Evolutionary conservation across 2,113 vertebrate species (phyloP), one percentile per base, ranked within the genome.

Genomic region (Callaeas wilsoni): DNA sequence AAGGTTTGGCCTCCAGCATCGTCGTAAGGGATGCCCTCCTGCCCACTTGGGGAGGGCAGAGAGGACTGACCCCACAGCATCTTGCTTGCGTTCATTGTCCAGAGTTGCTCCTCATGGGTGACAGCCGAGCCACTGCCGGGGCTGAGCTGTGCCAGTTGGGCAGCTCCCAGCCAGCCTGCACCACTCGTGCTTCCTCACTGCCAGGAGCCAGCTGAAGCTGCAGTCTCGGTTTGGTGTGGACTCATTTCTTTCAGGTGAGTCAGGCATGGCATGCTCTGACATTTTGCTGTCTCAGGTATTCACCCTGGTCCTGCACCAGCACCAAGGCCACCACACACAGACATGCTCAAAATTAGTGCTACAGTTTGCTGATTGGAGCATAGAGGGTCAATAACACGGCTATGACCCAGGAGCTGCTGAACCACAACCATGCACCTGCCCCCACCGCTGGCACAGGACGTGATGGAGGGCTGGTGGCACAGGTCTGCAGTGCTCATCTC

Each of bases 391-490:
- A 11, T 41, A 80, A n/a, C 22, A 23, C 0, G 0, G 44, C 19
- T 50, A 9, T 1, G 0, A 7, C 12, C 32, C 0, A 0, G 17
- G 37, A 76, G 44, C 57, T 84, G 68, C 39, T 57, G 52, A 80
- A 56, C 19, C 39, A 65, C 53, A 25, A 2, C 39, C 39, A 22
- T 2, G 2, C 10, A 16, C 67, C 56, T 12, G 32, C 1, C 1
- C 50, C 53, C 63, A 30, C 19, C 0, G 0, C 55, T 7, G 3
- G 50, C 75, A 62, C 0, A 0, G 59, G 23, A 46, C 0, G 0
- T 10, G 37, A 13, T 18, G 41, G 60, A 65, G 86, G 46, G 41
- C 69, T 50, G 44, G 35, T 26, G 39, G 63, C 33, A 78, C 10
- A 6, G 46, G 47, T 26, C 44, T 1, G 1, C 2, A 1, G n/a